These are phyloP conservation scores for Columba livia DNA, from an alignment of 2,113 vertebrate genomes.

Conservation along the genomic window DNA sequence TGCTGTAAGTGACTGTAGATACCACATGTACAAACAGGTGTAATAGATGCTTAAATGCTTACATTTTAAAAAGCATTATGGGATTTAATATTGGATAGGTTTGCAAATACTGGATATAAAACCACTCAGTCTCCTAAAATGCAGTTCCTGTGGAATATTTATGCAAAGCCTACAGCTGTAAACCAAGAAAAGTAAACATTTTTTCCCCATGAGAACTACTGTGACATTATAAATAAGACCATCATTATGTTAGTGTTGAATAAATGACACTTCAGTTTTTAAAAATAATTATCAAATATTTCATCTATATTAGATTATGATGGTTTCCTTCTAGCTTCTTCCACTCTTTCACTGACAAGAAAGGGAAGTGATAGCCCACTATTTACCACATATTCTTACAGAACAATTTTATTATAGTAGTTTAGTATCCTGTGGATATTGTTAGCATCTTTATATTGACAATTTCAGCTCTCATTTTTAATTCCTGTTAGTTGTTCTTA, in stretches of 20 bases:
- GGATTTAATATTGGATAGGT: not conserved
- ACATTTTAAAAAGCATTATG: not conserved
- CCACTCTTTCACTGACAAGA: not conserved
- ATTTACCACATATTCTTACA: not conserved
- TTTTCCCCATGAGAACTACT: not conserved
- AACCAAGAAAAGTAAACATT: not conserved
- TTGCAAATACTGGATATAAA: not conserved
- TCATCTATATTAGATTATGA: not conserved
- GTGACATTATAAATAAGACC: not conserved
- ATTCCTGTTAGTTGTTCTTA: not conserved
- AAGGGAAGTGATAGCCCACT: not conserved
- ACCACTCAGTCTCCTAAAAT: not conserved
- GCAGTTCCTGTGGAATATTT: not conserved
- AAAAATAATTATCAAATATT: not conserved
- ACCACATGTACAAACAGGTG: not conserved
- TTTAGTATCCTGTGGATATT: not conserved
- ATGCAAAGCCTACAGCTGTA: not conserved
- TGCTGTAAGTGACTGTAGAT: not conserved
- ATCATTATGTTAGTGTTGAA: not conserved
- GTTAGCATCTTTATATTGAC: not conserved
- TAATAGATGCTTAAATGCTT: not conserved
- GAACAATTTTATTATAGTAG: not conserved
- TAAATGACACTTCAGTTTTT: not conserved
- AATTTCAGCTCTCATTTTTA: not conserved
- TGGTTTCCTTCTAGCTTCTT: not conserved